phyloP scores from a whole-genome alignment of 2,888 invertebrate genomes.

The Tiliacea aurago region DNA sequence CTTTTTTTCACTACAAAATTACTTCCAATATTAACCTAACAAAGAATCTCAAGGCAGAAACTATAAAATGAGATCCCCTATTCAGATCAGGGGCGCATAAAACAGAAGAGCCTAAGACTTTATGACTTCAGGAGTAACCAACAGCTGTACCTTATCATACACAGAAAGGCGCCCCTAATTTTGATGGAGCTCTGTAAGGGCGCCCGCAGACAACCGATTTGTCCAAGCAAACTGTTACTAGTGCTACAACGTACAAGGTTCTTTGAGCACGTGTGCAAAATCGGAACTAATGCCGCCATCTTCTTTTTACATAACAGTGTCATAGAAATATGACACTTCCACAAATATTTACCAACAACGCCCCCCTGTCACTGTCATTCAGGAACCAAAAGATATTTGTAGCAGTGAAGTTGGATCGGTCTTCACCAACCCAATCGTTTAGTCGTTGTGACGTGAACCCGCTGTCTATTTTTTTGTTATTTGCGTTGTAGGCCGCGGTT shows the following conservation, averaged over 20 bases:
- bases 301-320: too few species aligned
- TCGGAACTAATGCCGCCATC: not conserved
- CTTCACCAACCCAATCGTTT: not conserved
- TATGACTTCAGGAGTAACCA: slow-evolving; percentile 57
- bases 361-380: not conserved
- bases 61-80: slow-evolving; percentile 54
- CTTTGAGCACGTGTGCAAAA: not conserved
- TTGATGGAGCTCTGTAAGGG: slow-evolving; percentile 63
- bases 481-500: too few species aligned
- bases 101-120: slow-evolving; percentile 60
- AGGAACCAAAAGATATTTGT: not conserved
- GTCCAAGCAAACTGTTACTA: not conserved
- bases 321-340: not conserved
- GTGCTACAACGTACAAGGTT: not conserved
- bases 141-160: slow-evolving; percentile 65
- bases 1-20: slow-evolving; percentile 27
- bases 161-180: slow-evolving; percentile 65
- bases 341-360: not conserved
- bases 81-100: slow-evolving; percentile 59
- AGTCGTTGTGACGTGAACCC: too few species aligned
- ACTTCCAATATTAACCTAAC: slow-evolving; percentile 32
- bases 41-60: slow-evolving; percentile 45
- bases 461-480: too few species aligned
- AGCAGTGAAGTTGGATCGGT: not conserved
- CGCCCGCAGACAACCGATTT: not conserved